A percentile compares a stretch with the other conserved stretches of the same genome.
Evolutionary conservation across 2,888 invertebrate species (phyloP).

Genomic region (Sepiola atlantica): DNA sequence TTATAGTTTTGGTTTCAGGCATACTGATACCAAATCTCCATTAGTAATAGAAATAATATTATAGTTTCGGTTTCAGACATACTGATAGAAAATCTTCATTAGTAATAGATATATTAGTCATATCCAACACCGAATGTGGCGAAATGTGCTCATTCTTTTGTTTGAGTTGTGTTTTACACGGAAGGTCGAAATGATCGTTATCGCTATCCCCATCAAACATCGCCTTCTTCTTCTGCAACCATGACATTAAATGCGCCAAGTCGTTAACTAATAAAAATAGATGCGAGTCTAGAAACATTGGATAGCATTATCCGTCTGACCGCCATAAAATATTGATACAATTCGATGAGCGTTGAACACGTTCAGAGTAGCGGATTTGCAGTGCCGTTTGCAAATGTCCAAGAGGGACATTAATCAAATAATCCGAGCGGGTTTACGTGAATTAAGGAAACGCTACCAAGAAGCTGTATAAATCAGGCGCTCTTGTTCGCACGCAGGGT

Average conservation of each 20-base stretch:
- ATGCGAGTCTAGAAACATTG: not conserved
- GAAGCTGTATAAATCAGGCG: not conserved
- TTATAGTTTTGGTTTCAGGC: too few species aligned
- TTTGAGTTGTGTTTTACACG: not conserved
- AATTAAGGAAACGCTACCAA: not conserved
- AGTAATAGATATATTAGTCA: not conserved
- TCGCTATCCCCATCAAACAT: not conserved
- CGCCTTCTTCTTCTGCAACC: not conserved
- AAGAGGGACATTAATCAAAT: not conserved
- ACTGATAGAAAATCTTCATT: too few species aligned
- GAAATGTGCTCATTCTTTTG: slow-evolving; percentile 14
- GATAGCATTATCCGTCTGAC: slow-evolving; percentile 32
- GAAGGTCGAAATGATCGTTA: not conserved
- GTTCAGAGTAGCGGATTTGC: not conserved
- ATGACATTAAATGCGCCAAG: not conserved
- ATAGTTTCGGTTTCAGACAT: too few species aligned
- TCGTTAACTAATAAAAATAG: slow-evolving; percentile 20
- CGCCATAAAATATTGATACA: not conserved
- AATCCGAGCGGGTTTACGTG: slow-evolving; percentile 8
- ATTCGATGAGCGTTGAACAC: not conserved
- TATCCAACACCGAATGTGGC: not conserved
- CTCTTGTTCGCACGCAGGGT: not conserved
- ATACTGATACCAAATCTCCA: too few species aligned
- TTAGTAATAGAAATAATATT: too few species aligned
- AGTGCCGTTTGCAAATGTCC: not conserved